Percentiles rank a stretch among this genome's conserved stretches.
These are phyloP conservation scores for Erannis defoliaria DNA, from an alignment of 2,888 invertebrate genomes.

Conservation along the genomic window DNA sequence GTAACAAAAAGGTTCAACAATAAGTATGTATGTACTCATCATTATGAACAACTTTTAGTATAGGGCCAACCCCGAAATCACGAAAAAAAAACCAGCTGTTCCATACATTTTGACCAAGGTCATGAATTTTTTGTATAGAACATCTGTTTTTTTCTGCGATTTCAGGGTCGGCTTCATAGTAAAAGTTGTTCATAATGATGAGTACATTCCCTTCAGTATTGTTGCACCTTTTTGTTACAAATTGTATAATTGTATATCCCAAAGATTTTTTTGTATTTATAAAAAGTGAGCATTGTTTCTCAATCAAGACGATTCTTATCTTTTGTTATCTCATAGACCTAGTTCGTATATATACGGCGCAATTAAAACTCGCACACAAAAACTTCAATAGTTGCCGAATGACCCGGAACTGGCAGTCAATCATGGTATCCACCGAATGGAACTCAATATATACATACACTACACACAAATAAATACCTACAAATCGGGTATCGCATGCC, in stretches of 20 bases:
- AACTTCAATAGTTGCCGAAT: constrained; percentile 62
- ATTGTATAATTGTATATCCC: background rate
- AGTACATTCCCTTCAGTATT: no score
- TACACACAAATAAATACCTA: constrained; percentile 38
- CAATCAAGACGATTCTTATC: constrained; percentile 34
- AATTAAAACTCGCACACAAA: constrained; percentile 50
- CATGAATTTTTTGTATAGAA: no score
- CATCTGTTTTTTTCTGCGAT: no score
- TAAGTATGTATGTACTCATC: no score
- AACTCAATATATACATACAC: constrained; percentile 33
- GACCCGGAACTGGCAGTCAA: constrained; percentile 73
- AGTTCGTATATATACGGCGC: constrained; percentile 37
- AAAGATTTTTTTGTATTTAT: constrained; percentile 3
- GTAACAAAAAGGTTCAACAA: no score
- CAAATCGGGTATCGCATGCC: constrained; percentile 49
- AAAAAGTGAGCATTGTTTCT: constrained; percentile 28
- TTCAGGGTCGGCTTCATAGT: no score
- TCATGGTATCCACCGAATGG: constrained; percentile 47
- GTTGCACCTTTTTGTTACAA: no score
- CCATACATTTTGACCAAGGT: no score
- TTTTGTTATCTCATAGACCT: constrained; percentile 29
- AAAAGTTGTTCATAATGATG: no score
- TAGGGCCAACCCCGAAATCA: no score
- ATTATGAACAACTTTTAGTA: no score
- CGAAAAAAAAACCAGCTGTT: no score